A percentile compares a stretch with the other conserved stretches of the same genome.
phyloP scores from a whole-genome alignment of 64 coral and sea anemone species.

The Astreopora myriophthalma region DNA sequence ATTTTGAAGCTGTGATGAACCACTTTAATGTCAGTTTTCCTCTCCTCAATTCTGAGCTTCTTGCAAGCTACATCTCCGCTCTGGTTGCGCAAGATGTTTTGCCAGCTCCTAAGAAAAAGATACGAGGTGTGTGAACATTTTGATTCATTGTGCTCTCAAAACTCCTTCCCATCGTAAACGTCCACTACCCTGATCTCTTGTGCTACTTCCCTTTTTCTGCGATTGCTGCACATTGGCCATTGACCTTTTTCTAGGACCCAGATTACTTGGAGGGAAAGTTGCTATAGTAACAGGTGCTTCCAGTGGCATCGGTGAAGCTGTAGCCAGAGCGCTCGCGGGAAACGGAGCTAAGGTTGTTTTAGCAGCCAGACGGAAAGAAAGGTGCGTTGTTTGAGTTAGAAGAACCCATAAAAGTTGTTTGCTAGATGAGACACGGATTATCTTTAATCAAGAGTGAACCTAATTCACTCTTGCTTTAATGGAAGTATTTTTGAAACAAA shows the following conservation, averaged over 20 bases:
- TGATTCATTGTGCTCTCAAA: no score
- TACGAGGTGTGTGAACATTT: constrained; percentile 77
- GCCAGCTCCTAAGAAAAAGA: constrained; percentile 75
- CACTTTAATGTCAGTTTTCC: constrained; percentile 79
- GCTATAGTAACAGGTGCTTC: constrained; percentile 94
- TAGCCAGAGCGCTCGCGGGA: constrained; percentile 71
- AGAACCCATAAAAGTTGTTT: not conserved
- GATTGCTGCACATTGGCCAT: no score
- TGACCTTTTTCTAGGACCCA: constrained; percentile 60
- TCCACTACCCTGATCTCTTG: no score
- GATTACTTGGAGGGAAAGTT: constrained; percentile 81
- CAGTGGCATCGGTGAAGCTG: constrained; percentile 82
- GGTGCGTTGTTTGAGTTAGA: not conserved
- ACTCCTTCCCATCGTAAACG: no score
- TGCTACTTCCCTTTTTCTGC: no score
- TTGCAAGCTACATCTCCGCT: constrained; percentile 69
- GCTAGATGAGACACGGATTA: not conserved
- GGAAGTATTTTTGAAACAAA: no score
- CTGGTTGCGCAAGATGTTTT: constrained; percentile 56
- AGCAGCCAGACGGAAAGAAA: constrained; percentile 83
- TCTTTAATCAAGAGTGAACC: no score
- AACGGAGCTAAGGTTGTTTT: constrained; percentile 87
- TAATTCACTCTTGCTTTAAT: no score
- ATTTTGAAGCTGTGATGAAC: constrained; percentile 78
- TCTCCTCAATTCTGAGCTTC: constrained; percentile 63